Evolutionary conservation across 23 tunicate species (phyloP).

Genomic region (Clavelina lepadiformis): DNA sequence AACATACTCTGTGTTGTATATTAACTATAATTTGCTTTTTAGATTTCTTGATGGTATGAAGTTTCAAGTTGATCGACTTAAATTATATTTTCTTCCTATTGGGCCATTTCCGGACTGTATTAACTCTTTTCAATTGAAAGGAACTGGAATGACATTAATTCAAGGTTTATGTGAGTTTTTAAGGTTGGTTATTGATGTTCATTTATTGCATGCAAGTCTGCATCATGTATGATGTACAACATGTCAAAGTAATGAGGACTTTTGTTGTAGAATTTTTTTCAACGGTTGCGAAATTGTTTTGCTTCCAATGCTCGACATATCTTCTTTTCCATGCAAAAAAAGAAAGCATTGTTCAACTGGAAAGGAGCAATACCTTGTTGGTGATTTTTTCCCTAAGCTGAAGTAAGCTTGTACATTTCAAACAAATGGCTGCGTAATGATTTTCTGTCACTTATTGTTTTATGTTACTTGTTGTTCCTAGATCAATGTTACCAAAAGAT

Average conservation of each 20-base stretch:
- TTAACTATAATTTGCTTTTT: neutral
- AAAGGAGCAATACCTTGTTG: constrained; percentile 60
- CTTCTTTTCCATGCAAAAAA: constrained; percentile 1
- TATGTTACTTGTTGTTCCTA: constrained; percentile 4
- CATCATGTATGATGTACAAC: neutral
- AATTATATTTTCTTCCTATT: constrained; percentile 51
- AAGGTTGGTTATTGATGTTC: constrained; percentile 24
- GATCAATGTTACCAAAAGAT: constrained; percentile 46
- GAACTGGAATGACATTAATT: constrained; percentile 10
- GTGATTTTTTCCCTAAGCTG: constrained; percentile 55
- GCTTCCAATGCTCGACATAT: constrained; percentile 37
- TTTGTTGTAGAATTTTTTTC: constrained; percentile 41
- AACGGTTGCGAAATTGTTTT: constrained; percentile 36
- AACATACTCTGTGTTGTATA: neutral
- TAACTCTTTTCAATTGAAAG: constrained; percentile 7
- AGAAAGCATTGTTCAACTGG: constrained; percentile 37
- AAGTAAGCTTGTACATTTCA: constrained; percentile 30
- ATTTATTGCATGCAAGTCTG: neutral
- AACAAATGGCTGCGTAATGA: no score
- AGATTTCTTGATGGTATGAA: constrained; percentile 29
- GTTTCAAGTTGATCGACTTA: constrained; percentile 17
- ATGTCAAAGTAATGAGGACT: neutral
- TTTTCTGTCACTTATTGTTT: no score
- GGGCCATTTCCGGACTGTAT: constrained; percentile 78
- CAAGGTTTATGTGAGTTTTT: constrained; percentile 19